Evolutionary conservation across 2,113 vertebrate species (phyloP).

Genomic region (Haemorhous mexicanus): DNA sequence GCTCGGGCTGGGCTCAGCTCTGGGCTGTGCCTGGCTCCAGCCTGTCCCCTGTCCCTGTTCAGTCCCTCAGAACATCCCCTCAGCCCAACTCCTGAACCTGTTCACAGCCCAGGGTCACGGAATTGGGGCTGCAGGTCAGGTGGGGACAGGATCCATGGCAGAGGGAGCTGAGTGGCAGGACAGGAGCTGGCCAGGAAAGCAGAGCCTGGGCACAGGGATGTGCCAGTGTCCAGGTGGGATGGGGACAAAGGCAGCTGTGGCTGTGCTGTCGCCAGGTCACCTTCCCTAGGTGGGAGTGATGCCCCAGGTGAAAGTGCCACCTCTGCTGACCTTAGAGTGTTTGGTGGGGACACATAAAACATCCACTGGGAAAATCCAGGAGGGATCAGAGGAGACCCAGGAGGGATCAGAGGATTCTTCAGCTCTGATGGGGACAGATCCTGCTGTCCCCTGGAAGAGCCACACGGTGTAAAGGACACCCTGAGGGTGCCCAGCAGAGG

Average conservation of each 20-base stretch:
- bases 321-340: not conserved
- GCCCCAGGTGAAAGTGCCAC: not conserved
- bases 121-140: not conserved
- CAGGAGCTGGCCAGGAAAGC: not conserved
- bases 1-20: not conserved
- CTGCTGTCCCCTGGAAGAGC: rapidly evolving
- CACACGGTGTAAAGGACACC: not conserved
- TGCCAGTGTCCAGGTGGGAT: rapidly evolving
- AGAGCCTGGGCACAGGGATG: not conserved
- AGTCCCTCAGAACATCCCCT: rapidly evolving
- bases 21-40: not conserved
- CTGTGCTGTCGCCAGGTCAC: not conserved
- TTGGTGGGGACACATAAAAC: not conserved
- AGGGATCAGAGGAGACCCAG: not conserved
- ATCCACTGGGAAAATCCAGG: not conserved
- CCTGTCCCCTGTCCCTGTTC: not conserved
- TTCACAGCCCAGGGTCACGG: rapidly evolving
- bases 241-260: not conserved
- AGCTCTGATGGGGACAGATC: not conserved
- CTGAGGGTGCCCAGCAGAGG: not conserved
- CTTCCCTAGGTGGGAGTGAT: rapidly evolving
- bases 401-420: not conserved
- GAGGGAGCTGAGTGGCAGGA: not conserved
- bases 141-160: not conserved
- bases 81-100: not conserved